phyloP scores from a whole-genome alignment of 2,888 invertebrate genomes.

The Nephrotoma appendiculata region DNA sequence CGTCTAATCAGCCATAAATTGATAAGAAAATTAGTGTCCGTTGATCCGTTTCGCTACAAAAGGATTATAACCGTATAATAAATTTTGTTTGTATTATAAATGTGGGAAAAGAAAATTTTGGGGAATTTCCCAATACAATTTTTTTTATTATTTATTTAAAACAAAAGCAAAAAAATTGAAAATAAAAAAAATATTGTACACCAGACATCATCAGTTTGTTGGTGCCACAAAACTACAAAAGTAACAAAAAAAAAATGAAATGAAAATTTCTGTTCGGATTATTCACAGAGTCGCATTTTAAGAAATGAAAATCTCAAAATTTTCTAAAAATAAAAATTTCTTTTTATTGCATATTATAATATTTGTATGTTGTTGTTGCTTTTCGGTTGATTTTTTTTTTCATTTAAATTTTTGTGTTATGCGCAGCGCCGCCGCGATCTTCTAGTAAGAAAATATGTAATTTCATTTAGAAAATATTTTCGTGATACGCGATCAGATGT shows the following conservation, averaged over 20 bases:
- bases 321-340: slow-evolving; percentile 1
- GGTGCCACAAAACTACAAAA: not conserved
- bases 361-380: not conserved
- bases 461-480: too few relatives aligned
- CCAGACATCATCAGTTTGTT: not conserved
- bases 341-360: slow-evolving; percentile 2
- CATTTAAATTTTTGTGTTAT: not conserved
- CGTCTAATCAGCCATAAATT: not conserved
- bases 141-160: not conserved
- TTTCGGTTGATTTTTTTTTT: not conserved
- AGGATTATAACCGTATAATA: not conserved
- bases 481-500: too few relatives aligned
- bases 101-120: not conserved
- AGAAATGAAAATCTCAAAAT: not conserved
- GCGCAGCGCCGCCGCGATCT: not conserved
- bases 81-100: not conserved
- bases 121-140: not conserved
- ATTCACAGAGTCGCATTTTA: not conserved
- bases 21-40: not conserved
- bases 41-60: not conserved
- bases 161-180: not conserved
- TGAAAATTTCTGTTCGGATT: not conserved
- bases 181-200: not conserved
- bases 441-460: too few relatives aligned
- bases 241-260: not conserved